Conservation (phyloP, 2,113 vertebrate genomes). For the Heptranchias perlo region DNA sequence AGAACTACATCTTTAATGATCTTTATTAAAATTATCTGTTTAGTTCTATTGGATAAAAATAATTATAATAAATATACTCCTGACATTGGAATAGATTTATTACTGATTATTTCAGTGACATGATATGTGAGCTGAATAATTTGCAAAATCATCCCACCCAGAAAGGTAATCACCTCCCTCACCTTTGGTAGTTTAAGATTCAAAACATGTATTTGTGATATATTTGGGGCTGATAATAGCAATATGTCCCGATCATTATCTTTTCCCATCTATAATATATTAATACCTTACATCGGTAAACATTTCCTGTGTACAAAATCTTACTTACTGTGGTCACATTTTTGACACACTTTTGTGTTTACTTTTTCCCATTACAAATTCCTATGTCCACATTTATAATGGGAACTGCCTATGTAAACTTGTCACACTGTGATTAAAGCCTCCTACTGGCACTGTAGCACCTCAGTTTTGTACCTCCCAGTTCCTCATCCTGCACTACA, state of each 20-base stretch:
- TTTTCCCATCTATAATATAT: no score
- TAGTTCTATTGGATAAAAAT: not conserved
- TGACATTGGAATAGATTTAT: not conserved
- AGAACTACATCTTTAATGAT: not conserved
- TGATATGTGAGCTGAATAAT: not conserved
- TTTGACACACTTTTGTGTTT: no score
- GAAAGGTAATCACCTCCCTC: not conserved
- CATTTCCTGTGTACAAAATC: no score
- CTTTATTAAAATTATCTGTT: not conserved
- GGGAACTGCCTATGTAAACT: not conserved
- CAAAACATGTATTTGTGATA: no score
- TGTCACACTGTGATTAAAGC: not conserved
- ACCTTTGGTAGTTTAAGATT: not conserved
- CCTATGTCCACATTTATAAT: not conserved
- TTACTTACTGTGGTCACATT: no score
- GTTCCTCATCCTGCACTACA: no score
- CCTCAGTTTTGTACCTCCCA: not conserved
- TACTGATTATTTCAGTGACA: not conserved
- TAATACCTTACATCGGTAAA: no score
- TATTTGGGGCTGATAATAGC: no score
- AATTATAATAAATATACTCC: not conserved
- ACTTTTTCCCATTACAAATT: no score
- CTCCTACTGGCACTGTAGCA: not conserved
- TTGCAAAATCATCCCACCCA: not conserved
- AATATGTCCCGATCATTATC: no score